Conservation (phyloP, 1,140 invertebrate genomes). For the Harpegnathos saltator region DNA sequence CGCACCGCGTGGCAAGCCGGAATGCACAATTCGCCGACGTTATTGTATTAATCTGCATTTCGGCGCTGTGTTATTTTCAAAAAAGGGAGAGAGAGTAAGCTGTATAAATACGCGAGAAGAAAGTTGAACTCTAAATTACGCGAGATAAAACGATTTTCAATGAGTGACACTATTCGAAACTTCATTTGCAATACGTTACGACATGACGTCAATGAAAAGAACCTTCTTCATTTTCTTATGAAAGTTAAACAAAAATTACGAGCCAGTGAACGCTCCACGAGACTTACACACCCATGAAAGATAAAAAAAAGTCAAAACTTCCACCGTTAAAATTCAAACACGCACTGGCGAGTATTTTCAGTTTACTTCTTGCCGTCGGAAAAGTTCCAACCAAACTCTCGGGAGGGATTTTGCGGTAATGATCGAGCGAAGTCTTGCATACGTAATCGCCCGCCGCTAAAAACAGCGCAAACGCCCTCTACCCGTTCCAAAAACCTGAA, state of each 20-base stretch:
- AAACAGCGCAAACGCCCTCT: neutral
- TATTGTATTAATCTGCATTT: neutral
- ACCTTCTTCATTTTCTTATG: neutral
- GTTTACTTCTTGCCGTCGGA: constrained; percentile 46
- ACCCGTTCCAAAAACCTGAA: neutral
- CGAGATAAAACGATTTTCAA: neutral
- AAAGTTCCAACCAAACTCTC: constrained; percentile 64
- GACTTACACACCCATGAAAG: constrained; percentile 15
- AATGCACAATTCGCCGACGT: neutral
- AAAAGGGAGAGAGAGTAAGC: no score
- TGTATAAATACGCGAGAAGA: no score
- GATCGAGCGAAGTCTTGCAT: constrained; percentile 28
- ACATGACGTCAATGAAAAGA: neutral
- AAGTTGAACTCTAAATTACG: no score
- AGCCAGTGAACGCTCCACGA: neutral
- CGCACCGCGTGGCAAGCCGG: no score
- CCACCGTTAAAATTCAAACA: constrained; percentile 69
- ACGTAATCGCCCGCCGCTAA: constrained; percentile 18
- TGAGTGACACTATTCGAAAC: neutral
- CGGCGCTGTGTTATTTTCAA: no score
- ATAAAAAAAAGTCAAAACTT: constrained; percentile 65
- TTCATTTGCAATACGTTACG: neutral
- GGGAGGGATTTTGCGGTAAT: constrained; percentile 52
- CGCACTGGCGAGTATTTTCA: constrained; percentile 47
- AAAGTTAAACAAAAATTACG: constrained; percentile 38